Conservation (phyloP, 1,140 invertebrate genomes). For the Parapsyche elsis region DNA sequence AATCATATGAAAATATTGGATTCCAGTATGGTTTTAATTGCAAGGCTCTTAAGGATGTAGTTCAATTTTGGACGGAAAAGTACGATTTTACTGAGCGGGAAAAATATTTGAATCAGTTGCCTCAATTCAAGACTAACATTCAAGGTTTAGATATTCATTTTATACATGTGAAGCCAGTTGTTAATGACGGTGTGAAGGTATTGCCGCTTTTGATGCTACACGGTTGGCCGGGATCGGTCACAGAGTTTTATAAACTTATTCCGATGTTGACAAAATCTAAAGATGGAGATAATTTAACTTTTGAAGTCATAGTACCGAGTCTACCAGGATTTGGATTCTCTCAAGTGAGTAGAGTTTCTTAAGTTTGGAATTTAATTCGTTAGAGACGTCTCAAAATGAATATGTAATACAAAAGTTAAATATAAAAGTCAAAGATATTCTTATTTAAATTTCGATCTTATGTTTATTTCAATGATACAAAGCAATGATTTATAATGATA, state of each 20-base stretch:
- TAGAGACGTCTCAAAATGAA: background rate
- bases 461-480: too few relatives aligned
- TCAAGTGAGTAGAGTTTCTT: conserved; percentile 65
- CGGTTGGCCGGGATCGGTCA: conserved; percentile 90
- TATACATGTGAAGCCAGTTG: conserved; percentile 70
- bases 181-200: conserved; percentile 66
- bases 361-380: background rate
- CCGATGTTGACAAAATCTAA: conserved; percentile 72
- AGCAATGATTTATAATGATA: too few relatives aligned
- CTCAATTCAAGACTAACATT: conserved; percentile 77
- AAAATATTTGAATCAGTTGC: conserved; percentile 75
- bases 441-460: too few relatives aligned
- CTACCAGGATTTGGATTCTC: conserved; percentile 89
- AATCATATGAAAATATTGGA: conserved; percentile 40
- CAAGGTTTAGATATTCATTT: conserved; percentile 79
- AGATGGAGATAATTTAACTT: conserved; percentile 72
- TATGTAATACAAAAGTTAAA: background rate
- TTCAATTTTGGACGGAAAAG: conserved; percentile 77
- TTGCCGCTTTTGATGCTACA: conserved; percentile 82
- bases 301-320: conserved; percentile 83
- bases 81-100: conserved; percentile 79
- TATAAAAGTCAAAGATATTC: background rate
- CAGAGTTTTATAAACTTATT: conserved; percentile 86
- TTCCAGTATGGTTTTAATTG: conserved; percentile 75
- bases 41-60: conserved; percentile 70